A percentile compares a stretch with the other conserved stretches of the same genome.
These are phyloP conservation scores for Loxodonta africana DNA, from an alignment of 2,113 vertebrate genomes.

Conservation along the genomic window DNA sequence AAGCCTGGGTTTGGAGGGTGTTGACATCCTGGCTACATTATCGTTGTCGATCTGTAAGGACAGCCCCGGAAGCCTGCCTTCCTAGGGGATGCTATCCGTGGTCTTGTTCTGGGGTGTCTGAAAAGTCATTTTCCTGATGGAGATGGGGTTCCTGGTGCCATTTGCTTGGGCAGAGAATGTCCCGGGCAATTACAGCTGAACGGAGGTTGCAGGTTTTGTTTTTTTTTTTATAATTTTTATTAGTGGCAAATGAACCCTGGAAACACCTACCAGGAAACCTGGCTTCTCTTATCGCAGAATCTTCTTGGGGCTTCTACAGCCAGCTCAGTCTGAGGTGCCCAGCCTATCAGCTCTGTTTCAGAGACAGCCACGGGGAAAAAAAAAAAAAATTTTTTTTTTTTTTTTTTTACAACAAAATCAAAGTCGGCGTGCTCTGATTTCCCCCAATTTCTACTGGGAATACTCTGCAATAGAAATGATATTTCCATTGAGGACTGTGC, in stretches of 20 bases:
- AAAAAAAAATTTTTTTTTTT: neutral
- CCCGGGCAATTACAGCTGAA: neutral
- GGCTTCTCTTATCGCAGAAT: neutral
- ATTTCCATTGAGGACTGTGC: constrained; percentile 85
- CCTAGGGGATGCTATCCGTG: accelerated
- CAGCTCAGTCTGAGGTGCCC: constrained; percentile 59
- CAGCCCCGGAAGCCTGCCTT: neutral
- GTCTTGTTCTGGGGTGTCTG: neutral
- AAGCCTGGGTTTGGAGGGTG: neutral
- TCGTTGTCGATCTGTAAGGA: neutral
- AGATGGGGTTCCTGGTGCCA: neutral
- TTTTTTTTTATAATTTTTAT: neutral
- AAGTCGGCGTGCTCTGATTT: constrained; percentile 83
- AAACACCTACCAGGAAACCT: neutral
- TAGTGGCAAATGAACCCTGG: neutral
- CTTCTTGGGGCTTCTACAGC: neutral
- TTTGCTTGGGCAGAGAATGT: neutral
- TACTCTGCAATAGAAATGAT: constrained; percentile 83
- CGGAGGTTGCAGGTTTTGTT: neutral
- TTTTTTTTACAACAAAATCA: constrained; percentile 79
- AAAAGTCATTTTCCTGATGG: neutral
- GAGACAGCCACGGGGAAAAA: constrained; percentile 47
- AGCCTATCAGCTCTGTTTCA: constrained; percentile 81
- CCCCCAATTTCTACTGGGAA: constrained; percentile 87
- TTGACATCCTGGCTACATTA: neutral